Percentiles rank a stretch among this genome's conserved stretches.
phyloP scores from a whole-genome alignment of 2,888 invertebrate species.

The Melanargia galathea region DNA sequence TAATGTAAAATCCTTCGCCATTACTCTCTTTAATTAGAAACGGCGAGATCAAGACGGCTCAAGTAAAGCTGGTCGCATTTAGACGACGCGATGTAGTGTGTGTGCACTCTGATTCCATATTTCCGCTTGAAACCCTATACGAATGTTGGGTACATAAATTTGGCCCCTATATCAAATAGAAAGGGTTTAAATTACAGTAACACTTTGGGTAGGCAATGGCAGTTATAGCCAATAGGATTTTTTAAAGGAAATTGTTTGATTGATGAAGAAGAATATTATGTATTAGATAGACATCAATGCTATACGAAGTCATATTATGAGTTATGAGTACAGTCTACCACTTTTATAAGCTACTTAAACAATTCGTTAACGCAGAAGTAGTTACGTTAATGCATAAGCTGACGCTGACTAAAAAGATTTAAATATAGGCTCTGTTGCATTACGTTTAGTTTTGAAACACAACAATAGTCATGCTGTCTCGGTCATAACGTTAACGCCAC shows the following conservation, averaged over 20 bases:
- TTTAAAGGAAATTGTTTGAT: conserved; percentile 35
- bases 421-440: too few relatives aligned
- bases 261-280: conserved; percentile 32
- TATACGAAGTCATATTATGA: background rate
- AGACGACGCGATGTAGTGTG: conserved; percentile 61
- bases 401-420: too few relatives aligned
- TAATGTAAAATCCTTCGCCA: conserved; percentile 46
- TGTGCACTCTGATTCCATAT: conserved; percentile 71
- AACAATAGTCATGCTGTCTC: too few relatives aligned
- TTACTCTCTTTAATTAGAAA: conserved; percentile 46
- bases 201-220: conserved; percentile 24
- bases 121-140: conserved; percentile 74
- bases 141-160: conserved; percentile 47
- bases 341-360: too few relatives aligned
- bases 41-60: conserved; percentile 51
- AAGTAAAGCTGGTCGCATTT: conserved; percentile 56
- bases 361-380: too few relatives aligned
- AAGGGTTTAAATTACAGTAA: conserved; percentile 45
- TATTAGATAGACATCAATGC: conserved; percentile 12
- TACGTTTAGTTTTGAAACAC: too few relatives aligned
- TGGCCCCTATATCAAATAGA: conserved; percentile 45
- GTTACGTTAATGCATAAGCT: too few relatives aligned
- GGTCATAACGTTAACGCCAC: too few relatives aligned
- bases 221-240: conserved; percentile 48
- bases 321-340: too few relatives aligned